Percentiles rank a stretch among this genome's conserved stretches.
phyloP scores from a whole-genome alignment of 1,140 invertebrate genomes.

The Atta colombica region DNA sequence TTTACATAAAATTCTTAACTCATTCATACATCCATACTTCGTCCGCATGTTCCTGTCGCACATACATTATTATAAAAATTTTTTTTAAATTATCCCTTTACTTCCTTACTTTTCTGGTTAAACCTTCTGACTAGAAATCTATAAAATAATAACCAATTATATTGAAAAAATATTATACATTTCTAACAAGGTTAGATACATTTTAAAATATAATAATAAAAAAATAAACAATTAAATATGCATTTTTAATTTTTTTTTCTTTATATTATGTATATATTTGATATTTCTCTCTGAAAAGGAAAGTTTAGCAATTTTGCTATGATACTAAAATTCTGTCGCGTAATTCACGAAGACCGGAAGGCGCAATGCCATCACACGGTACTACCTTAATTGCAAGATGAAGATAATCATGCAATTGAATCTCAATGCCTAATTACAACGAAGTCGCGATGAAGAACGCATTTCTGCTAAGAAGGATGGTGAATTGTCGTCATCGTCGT shows the following conservation, averaged over 20 bases:
- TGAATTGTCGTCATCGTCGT: constrained; percentile 34
- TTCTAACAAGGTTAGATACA: too few relatives aligned
- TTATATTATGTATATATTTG: not conserved
- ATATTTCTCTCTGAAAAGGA: constrained; percentile 8
- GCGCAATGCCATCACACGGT: not conserved
- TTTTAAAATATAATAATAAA: not conserved
- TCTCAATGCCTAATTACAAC: constrained; percentile 60
- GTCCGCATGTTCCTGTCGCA: too few relatives aligned
- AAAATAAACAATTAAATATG: not conserved
- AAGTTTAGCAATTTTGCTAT: not conserved
- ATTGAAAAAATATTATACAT: not conserved
- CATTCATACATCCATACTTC: too few relatives aligned
- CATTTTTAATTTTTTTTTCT: not conserved
- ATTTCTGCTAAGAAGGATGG: constrained; percentile 22
- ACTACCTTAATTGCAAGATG: constrained; percentile 42
- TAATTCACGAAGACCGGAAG: constrained; percentile 46
- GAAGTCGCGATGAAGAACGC: constrained; percentile 28
- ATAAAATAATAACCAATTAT: not conserved
- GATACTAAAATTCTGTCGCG: constrained; percentile 38
- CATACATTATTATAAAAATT: too few relatives aligned
- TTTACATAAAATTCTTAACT: too few relatives aligned
- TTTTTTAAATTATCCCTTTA: too few relatives aligned
- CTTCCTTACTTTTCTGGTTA: too few relatives aligned
- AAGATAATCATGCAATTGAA: constrained; percentile 59
- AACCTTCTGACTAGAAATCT: not conserved